Evolutionary conservation across 2,888 invertebrate species (phyloP).

Genomic region (Phrixothrix hirtus): DNA sequence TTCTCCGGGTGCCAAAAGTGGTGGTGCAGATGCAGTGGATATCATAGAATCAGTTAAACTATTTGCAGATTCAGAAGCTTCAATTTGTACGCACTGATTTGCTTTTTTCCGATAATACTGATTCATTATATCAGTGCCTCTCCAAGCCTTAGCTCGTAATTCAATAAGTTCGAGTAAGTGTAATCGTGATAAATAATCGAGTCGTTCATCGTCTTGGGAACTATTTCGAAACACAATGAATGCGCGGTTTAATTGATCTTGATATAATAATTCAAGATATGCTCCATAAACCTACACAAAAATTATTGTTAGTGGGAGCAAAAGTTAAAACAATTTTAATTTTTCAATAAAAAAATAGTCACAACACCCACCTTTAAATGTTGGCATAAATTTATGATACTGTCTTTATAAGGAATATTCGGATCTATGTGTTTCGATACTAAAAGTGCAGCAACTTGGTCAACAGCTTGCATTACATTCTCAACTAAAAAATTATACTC

Average conservation of each 20-base stretch:
- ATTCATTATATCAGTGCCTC: conserved; percentile 80
- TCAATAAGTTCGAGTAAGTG: conserved; percentile 91
- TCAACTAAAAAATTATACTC: conserved; percentile 77
- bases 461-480: conserved; percentile 80
- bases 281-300: conserved; percentile 64
- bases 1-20: conserved; percentile 80
- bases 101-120: conserved; percentile 75
- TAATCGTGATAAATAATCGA: conserved; percentile 83
- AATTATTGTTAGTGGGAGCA: too few relatives aligned
- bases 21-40: conserved; percentile 57
- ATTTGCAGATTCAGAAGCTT: conserved; percentile 48
- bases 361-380: conserved; percentile 67
- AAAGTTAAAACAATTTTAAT: too few relatives aligned
- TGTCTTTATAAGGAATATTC: conserved; percentile 65
- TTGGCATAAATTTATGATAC: conserved; percentile 76
- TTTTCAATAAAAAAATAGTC: too few relatives aligned
- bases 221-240: conserved; percentile 88
- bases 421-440: conserved; percentile 74
- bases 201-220: conserved; percentile 83
- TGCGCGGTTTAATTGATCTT: conserved; percentile 82
- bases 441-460: conserved; percentile 77
- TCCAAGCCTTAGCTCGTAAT: conserved; percentile 90
- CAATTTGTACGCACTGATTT: conserved; percentile 49
- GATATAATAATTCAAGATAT: conserved; percentile 79
- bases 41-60: conserved; percentile 58